Evolutionary conservation across 2,113 vertebrate genomes (phyloP).

Genomic region (Fukomys damarensis): DNA sequence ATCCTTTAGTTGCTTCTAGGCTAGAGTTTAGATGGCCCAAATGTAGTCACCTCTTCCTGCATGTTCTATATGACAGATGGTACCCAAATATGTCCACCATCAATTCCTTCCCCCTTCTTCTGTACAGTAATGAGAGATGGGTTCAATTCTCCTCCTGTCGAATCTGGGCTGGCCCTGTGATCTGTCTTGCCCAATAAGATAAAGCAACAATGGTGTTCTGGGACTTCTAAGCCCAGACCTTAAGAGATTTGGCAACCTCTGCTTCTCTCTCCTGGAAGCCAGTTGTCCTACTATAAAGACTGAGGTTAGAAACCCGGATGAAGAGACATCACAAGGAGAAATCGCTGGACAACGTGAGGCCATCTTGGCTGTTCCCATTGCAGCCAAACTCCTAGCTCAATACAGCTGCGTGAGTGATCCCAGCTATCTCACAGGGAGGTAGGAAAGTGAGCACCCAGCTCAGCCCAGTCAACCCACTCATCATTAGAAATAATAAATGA

Average conservation of each 20-base stretch:
- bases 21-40: not conserved
- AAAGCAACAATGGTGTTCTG: not conserved
- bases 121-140: not conserved
- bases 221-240: not conserved
- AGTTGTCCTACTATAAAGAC: not conserved
- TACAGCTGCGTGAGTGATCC: not conserved
- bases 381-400: not conserved
- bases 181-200: not conserved
- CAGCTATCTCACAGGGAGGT: not conserved
- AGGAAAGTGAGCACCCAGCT: not conserved
- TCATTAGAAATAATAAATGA: not conserved
- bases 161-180: not conserved
- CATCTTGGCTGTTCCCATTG: not conserved
- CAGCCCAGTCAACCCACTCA: not conserved
- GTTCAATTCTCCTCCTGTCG: not conserved
- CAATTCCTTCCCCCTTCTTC: not conserved
- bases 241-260: not conserved
- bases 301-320: not conserved
- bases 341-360: not conserved
- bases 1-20: not conserved
- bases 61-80: not conserved
- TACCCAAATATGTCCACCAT: not conserved
- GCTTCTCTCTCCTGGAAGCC: conserved; percentile 5
- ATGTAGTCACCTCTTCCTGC: not conserved
- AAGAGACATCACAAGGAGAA: not conserved